Evolutionary conservation across 2,113 vertebrate genomes (phyloP), one percentile per base, ranked within the genome.

Genomic region (Paraplagusia blochii): DNA sequence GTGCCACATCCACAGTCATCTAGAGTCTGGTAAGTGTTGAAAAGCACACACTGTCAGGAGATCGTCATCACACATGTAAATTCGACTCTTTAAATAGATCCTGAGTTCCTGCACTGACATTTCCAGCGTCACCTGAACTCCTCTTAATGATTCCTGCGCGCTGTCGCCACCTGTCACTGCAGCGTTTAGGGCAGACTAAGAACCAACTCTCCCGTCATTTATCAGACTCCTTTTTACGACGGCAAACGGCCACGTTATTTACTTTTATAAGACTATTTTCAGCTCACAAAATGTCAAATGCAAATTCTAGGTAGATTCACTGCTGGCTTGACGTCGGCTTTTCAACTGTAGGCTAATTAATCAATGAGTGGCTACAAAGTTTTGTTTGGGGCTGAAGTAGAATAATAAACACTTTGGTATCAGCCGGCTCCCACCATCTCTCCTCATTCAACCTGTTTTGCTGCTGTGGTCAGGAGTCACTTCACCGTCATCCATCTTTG

Each of bases 281-380:
- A 19, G 49, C 53, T 49, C n/a, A 18, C 48, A 44, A 63, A 68
- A 64, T 74, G 51, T 55, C 45, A 74, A 42, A 69, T 69, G 40
- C 36, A 60, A 69, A 65, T 69, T 33, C 2, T 5, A 59, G 63
- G 35, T 38, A 39, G 17, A 59, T 44, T 49, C 35, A 12, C 13
- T 42, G n/a, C 42, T 39, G 7, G 7, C 7, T 34, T 54, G 15
- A 68, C 36, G 56, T 43, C 33, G 44, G 4, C 29, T 29, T 36
- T 43, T 52, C 29, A 51, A 51, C 47, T 54, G 44, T 1, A 12
- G 13, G 42, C 11, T 35, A 13, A 17, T 55, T 17, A 43, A 18
- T 59, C 19, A 69, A 38, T 44, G 11, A 35, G 29, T 33, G 12
- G 34, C 29, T n/a, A 15, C 43, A 15, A 35, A 51, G n/a, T 51